Percentiles rank a stretch among this genome's conserved stretches.
phyloP scores from a whole-genome alignment of 2,888 invertebrate genomes.

The Nephrocerus scutellatus region DNA sequence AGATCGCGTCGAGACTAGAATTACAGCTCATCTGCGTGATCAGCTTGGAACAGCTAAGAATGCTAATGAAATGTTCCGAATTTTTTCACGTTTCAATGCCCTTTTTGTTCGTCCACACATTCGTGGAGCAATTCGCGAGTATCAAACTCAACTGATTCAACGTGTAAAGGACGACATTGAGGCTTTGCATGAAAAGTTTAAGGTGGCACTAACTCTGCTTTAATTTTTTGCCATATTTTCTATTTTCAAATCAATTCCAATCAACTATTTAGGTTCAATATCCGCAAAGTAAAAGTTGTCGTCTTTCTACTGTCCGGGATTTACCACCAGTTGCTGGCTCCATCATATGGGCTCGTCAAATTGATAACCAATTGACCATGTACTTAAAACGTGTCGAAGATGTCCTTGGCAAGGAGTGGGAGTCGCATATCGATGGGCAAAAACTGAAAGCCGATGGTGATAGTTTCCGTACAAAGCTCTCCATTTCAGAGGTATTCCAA shows the following conservation, averaged over 20 bases:
- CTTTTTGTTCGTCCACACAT: constrained; percentile 98
- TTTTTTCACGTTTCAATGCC: constrained; percentile 97
- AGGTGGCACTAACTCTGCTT: constrained; percentile 52
- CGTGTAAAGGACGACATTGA: constrained; percentile 99
- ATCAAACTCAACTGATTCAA: constrained; percentile 98
- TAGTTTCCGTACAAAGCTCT: constrained; percentile 91
- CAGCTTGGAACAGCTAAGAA: constrained; percentile 98
- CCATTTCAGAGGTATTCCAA: constrained; percentile 95
- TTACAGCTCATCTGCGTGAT: constrained; percentile 94
- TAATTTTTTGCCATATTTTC: constrained; percentile 1
- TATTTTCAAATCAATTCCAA: constrained; percentile 12
- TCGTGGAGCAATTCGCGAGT: constrained; percentile 96
- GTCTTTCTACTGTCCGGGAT: constrained; percentile 85
- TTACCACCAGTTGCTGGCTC: constrained; percentile 96
- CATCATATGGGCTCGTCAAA: constrained; percentile 98
- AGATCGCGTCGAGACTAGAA: constrained; percentile 94
- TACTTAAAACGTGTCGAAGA: constrained; percentile 96
- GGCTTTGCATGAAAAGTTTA: constrained; percentile 94
- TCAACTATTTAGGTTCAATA: constrained; percentile 69
- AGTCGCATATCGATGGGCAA: constrained; percentile 97
- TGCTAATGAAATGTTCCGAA: constrained; percentile 99
- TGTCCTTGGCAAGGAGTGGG: constrained; percentile 98
- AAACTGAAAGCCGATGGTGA: constrained; percentile 96
- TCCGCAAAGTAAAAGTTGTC: constrained; percentile 87
- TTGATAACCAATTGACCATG: constrained; percentile 93